phyloP scores from a whole-genome alignment of 2,797 vertebrate species.

The Coregonus suidteri region DNA sequence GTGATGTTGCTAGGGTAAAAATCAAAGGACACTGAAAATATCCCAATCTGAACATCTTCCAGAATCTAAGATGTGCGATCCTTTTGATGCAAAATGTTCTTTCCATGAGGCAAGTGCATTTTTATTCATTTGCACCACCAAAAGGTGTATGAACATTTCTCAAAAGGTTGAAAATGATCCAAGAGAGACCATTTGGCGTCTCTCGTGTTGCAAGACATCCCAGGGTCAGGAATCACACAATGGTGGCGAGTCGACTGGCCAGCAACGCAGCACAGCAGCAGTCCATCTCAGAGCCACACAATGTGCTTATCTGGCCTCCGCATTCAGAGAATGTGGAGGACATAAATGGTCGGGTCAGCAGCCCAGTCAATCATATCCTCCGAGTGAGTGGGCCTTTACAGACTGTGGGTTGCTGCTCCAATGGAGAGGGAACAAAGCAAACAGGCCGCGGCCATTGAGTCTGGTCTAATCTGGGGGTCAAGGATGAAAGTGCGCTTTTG shows the following conservation, averaged over 20 bases:
- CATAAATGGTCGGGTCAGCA: neutral
- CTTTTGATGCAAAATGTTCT: neutral
- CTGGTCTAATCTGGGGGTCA: neutral
- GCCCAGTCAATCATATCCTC: neutral
- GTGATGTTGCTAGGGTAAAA: conserved; percentile 38
- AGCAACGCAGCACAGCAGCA: neutral
- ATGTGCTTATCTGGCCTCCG: neutral
- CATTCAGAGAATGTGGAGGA: conserved; percentile 1
- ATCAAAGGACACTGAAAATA: conserved; percentile 20
- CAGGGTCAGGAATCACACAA: neutral
- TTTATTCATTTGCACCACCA: no score
- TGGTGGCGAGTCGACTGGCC: neutral
- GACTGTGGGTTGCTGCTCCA: neutral
- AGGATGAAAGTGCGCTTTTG: neutral
- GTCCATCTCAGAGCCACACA: neutral
- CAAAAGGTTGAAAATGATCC: neutral
- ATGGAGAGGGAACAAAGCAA: neutral
- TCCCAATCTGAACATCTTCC: conserved; percentile 14
- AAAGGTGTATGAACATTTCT: neutral
- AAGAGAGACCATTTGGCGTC: neutral
- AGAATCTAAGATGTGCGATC: neutral
- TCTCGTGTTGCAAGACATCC: neutral
- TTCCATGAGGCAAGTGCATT: neutral
- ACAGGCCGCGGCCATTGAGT: neutral
- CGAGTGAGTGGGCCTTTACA: neutral